Conservation (phyloP, 2,113 vertebrate genomes). For the Limanda limanda region DNA sequence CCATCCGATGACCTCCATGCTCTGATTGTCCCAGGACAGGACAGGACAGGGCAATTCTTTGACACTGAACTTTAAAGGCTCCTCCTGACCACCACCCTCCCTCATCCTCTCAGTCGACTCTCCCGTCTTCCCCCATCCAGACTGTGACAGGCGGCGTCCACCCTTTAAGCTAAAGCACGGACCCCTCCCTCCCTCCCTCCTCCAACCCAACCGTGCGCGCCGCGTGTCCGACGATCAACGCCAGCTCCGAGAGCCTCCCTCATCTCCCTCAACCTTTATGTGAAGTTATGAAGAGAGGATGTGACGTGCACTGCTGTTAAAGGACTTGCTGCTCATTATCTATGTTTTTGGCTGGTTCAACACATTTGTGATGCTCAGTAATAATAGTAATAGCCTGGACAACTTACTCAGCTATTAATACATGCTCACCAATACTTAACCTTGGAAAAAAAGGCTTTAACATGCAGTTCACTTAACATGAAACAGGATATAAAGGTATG, state of each 20-base stretch:
- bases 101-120: background rate
- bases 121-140: background rate
- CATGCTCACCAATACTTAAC: background rate
- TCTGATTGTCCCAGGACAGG: background rate
- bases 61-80: constrained; percentile 43
- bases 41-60: constrained; percentile 11
- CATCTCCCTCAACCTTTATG: background rate
- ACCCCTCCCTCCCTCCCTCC: background rate
- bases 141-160: background rate
- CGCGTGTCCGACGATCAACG: background rate
- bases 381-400: background rate
- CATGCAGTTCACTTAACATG: background rate
- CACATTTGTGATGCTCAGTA: constrained; percentile 10
- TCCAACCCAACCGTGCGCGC: background rate
- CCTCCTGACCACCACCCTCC: background rate
- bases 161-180: constrained; percentile 24
- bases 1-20: rapidly evolving
- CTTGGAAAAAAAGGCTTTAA: background rate
- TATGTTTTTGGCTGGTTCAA: constrained; percentile 62
- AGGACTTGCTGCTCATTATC: background rate
- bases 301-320: background rate
- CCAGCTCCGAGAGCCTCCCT: background rate
- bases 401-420: background rate
- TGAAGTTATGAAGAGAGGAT: constrained; percentile 37
- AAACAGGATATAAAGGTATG: background rate